Conservation (phyloP, 1,140 invertebrate genomes). For the Papilio glaucus region DNA sequence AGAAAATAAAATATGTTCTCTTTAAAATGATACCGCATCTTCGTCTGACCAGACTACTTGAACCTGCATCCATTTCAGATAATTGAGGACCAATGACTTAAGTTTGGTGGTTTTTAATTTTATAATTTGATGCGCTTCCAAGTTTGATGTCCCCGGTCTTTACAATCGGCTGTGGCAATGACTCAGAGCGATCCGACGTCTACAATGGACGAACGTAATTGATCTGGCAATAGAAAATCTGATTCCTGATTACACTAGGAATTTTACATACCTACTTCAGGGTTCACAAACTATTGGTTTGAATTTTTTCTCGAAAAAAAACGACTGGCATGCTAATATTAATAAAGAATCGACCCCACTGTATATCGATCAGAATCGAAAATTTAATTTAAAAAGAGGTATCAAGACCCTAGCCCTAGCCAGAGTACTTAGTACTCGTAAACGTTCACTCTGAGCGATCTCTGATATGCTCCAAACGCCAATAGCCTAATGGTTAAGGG, state of each 20-base stretch:
- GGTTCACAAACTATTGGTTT: not conserved
- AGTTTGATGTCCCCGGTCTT: not conserved
- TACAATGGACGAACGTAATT: not conserved
- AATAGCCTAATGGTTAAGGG: no score
- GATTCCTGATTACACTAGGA: not conserved
- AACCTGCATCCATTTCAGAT: not conserved
- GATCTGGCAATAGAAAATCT: not conserved
- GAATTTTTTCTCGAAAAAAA: not conserved
- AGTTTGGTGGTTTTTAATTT: not conserved
- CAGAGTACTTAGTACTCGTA: no score
- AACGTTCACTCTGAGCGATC: no score
- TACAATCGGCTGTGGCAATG: not conserved
- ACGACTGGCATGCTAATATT: no score
- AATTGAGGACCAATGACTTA: not conserved
- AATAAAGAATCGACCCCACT: no score
- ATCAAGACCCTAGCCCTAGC: no score
- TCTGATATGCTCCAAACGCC: no score
- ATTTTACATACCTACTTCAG: constrained; percentile 1
- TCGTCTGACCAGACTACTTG: not conserved
- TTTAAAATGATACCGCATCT: no score
- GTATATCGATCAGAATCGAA: no score
- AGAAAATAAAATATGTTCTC: no score
- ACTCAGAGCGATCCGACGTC: not conserved
- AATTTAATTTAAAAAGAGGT: no score
- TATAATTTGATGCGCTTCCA: not conserved